These are phyloP conservation scores for Penaeus chinensis DNA, from an alignment of 1,140 invertebrate species.

Conservation along the genomic window DNA sequence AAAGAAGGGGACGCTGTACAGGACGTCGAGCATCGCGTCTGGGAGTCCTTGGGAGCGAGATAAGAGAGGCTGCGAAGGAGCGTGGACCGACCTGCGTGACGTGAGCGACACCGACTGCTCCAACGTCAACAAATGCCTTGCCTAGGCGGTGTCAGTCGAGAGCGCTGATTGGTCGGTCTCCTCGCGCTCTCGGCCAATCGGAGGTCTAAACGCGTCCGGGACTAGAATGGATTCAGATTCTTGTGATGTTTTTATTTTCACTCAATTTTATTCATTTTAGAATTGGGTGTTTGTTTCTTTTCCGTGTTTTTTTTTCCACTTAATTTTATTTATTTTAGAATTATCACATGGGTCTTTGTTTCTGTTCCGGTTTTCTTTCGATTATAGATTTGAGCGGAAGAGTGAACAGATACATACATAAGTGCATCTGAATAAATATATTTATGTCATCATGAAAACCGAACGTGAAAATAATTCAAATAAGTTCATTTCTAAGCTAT, in stretches of 20 bases:
- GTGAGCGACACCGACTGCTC: background rate
- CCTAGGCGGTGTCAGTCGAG: background rate
- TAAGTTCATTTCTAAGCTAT: background rate
- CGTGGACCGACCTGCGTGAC: background rate
- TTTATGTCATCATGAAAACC: background rate
- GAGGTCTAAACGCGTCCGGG: constrained; percentile 2
- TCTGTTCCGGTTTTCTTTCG: too few relatives aligned
- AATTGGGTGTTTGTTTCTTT: too few relatives aligned
- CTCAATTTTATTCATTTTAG: too few relatives aligned
- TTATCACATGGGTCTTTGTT: too few relatives aligned
- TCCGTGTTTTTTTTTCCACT: too few relatives aligned
- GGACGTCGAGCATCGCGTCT: constrained; percentile 76
- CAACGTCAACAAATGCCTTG: background rate
- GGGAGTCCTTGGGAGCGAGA: background rate
- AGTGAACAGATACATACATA: background rate
- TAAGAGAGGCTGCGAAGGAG: background rate
- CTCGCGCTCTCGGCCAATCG: background rate
- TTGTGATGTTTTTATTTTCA: too few relatives aligned
- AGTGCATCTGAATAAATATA: background rate
- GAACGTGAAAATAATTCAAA: too few relatives aligned
- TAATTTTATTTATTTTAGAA: too few relatives aligned
- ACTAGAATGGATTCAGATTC: constrained; percentile 20
- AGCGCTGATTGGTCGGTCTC: constrained; percentile 11
- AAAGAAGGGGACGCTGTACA: constrained; percentile 84
- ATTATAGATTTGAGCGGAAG: too few relatives aligned